Conservation (phyloP, 2,797 vertebrate species). For the Orientallactaga sibirica region DNA sequence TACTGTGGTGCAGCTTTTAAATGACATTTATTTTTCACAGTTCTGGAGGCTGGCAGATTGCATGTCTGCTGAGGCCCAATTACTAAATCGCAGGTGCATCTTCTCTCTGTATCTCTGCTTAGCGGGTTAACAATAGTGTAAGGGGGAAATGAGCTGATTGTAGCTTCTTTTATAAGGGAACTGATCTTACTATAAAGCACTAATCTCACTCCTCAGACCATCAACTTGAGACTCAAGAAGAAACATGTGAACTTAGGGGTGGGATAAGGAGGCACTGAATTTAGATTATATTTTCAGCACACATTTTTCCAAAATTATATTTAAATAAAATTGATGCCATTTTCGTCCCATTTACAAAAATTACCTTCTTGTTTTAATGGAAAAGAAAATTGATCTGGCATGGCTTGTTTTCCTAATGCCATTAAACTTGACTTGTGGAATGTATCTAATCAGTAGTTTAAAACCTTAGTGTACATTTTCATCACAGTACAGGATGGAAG, state of each 20-base stretch:
- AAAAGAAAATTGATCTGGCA: neutral
- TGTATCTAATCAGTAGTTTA: neutral
- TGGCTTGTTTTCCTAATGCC: neutral
- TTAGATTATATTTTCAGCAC: neutral
- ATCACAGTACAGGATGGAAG: neutral
- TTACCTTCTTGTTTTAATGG: conserved; percentile 11
- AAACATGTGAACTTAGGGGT: neutral
- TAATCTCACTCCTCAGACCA: neutral
- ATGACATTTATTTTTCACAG: neutral
- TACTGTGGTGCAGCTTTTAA: too few species aligned
- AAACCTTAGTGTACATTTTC: neutral
- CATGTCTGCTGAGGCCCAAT: neutral
- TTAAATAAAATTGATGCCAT: neutral
- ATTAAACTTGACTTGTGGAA: conserved; percentile 9
- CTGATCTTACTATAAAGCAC: neutral
- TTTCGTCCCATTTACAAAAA: neutral
- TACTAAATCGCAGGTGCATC: neutral
- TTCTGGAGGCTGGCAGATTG: neutral
- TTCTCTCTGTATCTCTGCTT: neutral
- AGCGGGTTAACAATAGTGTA: neutral
- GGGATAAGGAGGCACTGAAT: too few species aligned
- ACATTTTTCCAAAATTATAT: neutral
- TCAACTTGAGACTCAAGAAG: neutral
- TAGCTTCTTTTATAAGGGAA: neutral
- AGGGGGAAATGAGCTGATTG: neutral